Conservation (phyloP, 2,888 invertebrate genomes). For the Drosophila phalerata region DNA sequence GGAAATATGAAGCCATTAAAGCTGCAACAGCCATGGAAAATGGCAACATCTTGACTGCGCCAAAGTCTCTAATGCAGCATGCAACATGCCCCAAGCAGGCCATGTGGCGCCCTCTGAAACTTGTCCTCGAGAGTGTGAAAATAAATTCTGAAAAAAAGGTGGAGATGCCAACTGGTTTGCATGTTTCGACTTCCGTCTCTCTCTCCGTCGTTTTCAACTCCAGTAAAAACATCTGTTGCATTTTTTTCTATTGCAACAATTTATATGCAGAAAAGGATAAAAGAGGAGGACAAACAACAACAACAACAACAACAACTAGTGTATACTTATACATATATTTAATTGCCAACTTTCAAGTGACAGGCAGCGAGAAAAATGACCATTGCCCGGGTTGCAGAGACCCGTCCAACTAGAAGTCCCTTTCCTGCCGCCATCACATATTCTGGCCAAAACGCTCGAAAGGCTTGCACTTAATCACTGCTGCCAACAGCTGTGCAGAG, state of each 20-base stretch:
- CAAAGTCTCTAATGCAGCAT: slow-evolving; percentile 42
- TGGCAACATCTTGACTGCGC: slow-evolving; percentile 81
- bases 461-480: slow-evolving; percentile 77
- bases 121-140: slow-evolving; percentile 82
- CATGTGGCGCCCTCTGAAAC: slow-evolving; percentile 68
- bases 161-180: slow-evolving; percentile 69
- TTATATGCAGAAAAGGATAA: slow-evolving; percentile 59
- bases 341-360: slow-evolving; percentile 80
- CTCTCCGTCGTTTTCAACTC: slow-evolving; percentile 24
- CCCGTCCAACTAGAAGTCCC: slow-evolving; percentile 44
- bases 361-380: slow-evolving; percentile 75
- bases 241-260: slow-evolving; percentile 61
- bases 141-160: slow-evolving; percentile 79
- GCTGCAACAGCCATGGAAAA: slow-evolving; percentile 69
- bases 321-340: slow-evolving; percentile 59
- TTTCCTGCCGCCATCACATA: slow-evolving; percentile 56
- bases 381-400: slow-evolving; percentile 53
- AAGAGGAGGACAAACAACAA: slow-evolving; percentile 25
- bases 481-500: slow-evolving; percentile 62
- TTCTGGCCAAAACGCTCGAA: slow-evolving; percentile 19
- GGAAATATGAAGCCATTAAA: slow-evolving; percentile 84
- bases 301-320: slow-evolving; percentile 19
- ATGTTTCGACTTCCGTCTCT: slow-evolving; percentile 41
- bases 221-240: slow-evolving; percentile 74
- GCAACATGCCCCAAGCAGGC: slow-evolving; percentile 41